A percentile compares a stretch with the other conserved stretches of the same genome.
These are phyloP conservation scores for Aurelia aurita complex sp. Pacific DNA, from an alignment of 30 jellyfish, hydroid and myxozoan species.

Conservation along the genomic window DNA sequence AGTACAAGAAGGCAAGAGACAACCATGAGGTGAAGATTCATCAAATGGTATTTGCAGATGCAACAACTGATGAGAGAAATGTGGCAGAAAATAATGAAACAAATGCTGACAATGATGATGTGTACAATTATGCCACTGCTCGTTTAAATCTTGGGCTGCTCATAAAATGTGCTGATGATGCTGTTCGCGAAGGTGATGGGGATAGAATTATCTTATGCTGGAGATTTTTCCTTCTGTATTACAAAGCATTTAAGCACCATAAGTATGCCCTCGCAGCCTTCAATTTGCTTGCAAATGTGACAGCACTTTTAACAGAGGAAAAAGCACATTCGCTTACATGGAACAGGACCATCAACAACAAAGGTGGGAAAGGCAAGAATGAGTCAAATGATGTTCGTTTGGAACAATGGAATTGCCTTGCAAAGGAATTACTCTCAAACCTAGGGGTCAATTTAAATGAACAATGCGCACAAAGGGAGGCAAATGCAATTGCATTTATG, in stretches of 20 bases:
- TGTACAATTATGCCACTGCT: slow-evolving; percentile 2
- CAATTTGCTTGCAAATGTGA: background rate
- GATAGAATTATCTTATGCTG: slow-evolving; percentile 2
- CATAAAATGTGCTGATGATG: background rate
- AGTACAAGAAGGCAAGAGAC: slow-evolving; percentile 26
- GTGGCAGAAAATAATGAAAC: background rate
- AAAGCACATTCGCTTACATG: slow-evolving; percentile 6
- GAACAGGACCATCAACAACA: slow-evolving; percentile 30
- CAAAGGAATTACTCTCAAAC: background rate
- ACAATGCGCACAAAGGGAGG: slow-evolving; percentile 16
- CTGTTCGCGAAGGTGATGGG: slow-evolving; percentile 15
- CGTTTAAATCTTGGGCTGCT: slow-evolving; percentile 12
- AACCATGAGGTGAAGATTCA: slow-evolving; percentile 28
- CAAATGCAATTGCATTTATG: slow-evolving; percentile 13
- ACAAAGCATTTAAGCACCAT: background rate
- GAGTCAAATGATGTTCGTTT: slow-evolving; percentile 19
- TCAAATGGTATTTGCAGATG: slow-evolving; percentile 8
- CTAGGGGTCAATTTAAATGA: slow-evolving; percentile 15
- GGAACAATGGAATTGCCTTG: slow-evolving; percentile 19
- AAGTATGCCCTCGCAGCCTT: slow-evolving; percentile 21
- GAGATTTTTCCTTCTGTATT: background rate
- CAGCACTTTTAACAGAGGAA: background rate
- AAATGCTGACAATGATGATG: background rate
- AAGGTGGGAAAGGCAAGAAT: slow-evolving; percentile 31
- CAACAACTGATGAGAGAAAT: background rate